Evolutionary conservation across 2,888 invertebrate species (phyloP).

Genomic region (Sphinx pinastri): DNA sequence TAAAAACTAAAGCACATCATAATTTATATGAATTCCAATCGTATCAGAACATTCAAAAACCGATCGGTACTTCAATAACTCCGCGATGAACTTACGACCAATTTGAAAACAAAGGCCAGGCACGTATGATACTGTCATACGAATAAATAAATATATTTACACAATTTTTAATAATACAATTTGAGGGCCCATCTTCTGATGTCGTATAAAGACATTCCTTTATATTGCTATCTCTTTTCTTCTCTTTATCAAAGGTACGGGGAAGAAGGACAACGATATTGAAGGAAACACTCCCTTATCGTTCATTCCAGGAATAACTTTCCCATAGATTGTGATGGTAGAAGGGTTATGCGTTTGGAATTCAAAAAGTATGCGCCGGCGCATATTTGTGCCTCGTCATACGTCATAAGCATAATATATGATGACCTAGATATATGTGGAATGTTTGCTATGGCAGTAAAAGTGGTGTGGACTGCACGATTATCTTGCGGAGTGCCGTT

Average conservation of each 20-base stretch:
- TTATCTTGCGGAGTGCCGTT: background rate
- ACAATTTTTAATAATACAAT: constrained; percentile 27
- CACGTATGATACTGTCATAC: constrained; percentile 27
- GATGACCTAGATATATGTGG: constrained; percentile 15
- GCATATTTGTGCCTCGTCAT: constrained; percentile 35
- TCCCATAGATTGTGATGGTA: constrained; percentile 73
- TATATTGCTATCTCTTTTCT: constrained; percentile 45
- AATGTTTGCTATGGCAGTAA: constrained; percentile 11
- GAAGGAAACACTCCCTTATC: constrained; percentile 73
- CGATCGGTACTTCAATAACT: too few species aligned
- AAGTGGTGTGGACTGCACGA: background rate
- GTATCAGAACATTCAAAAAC: too few species aligned
- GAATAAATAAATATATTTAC: constrained; percentile 41
- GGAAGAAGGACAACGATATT: constrained; percentile 49
- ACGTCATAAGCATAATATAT: constrained; percentile 16
- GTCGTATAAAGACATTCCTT: constrained; percentile 72
- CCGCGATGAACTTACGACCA: too few species aligned
- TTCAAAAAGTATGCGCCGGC: constrained; percentile 40
- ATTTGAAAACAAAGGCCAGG: background rate
- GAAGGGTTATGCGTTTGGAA: constrained; percentile 40
- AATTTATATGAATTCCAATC: too few species aligned
- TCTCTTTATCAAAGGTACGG: constrained; percentile 29
- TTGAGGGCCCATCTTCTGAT: constrained; percentile 25
- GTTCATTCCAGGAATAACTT: constrained; percentile 81
- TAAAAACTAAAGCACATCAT: background rate